Base-by-base conservation (phyloP, 1,140 invertebrate species). In the Bombus sylvicola region DNA sequence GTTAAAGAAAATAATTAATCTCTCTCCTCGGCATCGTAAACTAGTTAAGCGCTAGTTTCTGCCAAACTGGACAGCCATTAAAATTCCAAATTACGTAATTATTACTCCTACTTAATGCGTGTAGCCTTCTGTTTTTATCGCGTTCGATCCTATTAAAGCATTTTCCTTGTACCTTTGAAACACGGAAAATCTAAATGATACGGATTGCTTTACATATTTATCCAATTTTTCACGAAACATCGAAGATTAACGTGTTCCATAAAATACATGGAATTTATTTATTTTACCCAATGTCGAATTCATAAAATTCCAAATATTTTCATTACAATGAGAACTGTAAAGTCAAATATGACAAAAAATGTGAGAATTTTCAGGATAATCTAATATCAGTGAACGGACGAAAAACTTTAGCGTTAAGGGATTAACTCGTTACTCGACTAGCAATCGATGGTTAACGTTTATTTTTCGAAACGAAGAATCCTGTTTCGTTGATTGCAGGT, bases 401-500 rank as follows among this genome's bases (percentile, higher is more conserved):
- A 18, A 1, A 8, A 53, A 22, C 18, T 53, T 53, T 22, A 53
- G 18, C 47, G 6, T 22, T 22, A 8, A 53, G 5, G 47, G 0
- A 8, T 8, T 22, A 53, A 8, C 47, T 53, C 18, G 18, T 53
- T 22, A 8, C 47, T 53, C 1, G 0, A 62, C n/a, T 9, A 31
- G 6, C 15, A 31, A 66, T 31, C 3, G 37, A 39, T 2, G 12
- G 64, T 8, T 5, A 1, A 53, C 57, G 18, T 13, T 12, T 64
- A 39, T 39, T 18, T 28, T 28, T 59, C 18, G 37, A 81, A 73
- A 71, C 78, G 39, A 66, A 39, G 71, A 57, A 37, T 53, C 59
- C 13, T 37, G 10, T 77, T 78, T n/a, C 57, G 72, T 68, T 85
- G 85, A 73, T 90, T 90, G 34, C 95, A 97, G 96, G 96, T 97